Conservation (phyloP, 2,113 vertebrate species). For the Grantiella picta region DNA sequence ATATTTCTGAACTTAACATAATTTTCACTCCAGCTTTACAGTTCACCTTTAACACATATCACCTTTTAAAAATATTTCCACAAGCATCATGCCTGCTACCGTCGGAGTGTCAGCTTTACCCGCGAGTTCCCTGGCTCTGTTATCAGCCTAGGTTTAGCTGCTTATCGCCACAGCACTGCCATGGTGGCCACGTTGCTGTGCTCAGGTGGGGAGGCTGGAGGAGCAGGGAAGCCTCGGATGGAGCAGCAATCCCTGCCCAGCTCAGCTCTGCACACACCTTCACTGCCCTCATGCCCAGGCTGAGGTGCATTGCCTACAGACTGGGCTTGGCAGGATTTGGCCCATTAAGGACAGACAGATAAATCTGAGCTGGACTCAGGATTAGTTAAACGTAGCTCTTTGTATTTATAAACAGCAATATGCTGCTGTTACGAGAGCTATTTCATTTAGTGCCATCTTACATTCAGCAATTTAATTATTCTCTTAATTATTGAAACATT, state of each 20-base stretch:
- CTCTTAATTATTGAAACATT: conserved; percentile 69
- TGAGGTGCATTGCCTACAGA: neutral
- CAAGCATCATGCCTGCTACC: neutral
- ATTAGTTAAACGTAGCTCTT: conserved; percentile 36
- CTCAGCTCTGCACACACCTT: neutral
- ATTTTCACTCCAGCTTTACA: conserved; percentile 49
- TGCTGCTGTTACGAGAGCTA: neutral
- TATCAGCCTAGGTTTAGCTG: neutral
- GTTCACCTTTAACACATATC: conserved; percentile 38
- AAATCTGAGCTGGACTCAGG: neutral
- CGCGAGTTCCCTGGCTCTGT: neutral
- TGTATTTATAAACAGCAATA: conserved; percentile 54
- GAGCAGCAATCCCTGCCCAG: neutral
- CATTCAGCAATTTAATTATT: conserved; percentile 65
- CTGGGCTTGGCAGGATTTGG: neutral
- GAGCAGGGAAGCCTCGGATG: neutral
- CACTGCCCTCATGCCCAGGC: fast-evolving
- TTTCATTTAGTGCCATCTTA: conserved; percentile 62
- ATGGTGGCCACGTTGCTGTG: neutral
- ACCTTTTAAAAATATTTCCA: conserved; percentile 35
- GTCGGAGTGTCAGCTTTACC: neutral
- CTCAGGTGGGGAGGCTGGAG: neutral
- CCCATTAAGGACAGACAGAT: neutral
- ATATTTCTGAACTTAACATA: conserved; percentile 42
- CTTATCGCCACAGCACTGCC: neutral